A percentile compares a stretch with the other conserved stretches of the same genome.
These are phyloP conservation scores for Drosophila meridionalis DNA, from an alignment of 2,888 invertebrate genomes.

Conservation along the genomic window DNA sequence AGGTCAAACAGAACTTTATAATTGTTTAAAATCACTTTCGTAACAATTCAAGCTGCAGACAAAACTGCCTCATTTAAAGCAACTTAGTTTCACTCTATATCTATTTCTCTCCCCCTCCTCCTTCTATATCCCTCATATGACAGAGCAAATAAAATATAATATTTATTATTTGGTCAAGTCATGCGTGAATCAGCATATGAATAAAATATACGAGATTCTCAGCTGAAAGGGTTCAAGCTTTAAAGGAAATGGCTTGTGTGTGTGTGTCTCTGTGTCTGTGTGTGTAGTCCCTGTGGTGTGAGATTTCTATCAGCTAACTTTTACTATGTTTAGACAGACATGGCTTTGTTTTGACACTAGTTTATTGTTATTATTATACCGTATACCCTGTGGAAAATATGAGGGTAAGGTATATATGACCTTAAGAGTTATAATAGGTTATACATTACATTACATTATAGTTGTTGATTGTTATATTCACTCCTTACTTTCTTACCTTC, in stretches of 20 bases:
- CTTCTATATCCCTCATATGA: conserved; percentile 9
- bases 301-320: conserved; percentile 6
- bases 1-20: background rate
- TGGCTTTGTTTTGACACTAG: conserved; percentile 11
- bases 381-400: background rate
- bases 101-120: background rate
- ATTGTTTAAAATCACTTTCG: background rate
- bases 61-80: background rate
- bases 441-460: too few species aligned
- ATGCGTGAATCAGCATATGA: conserved; percentile 21
- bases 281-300: background rate
- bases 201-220: conserved; percentile 39
- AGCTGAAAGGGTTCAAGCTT: conserved; percentile 19
- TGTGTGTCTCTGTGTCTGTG: background rate
- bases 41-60: background rate
- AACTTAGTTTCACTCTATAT: background rate
- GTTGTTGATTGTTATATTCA: too few species aligned
- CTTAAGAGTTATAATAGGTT: too few species aligned
- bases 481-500: too few species aligned
- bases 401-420: background rate
- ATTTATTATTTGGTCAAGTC: conserved; percentile 25
- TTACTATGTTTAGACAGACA: background rate
- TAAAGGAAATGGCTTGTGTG: background rate
- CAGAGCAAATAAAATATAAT: conserved; percentile 8
- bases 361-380: conserved; percentile 2